Conservation (phyloP, 1,140 invertebrate species). For the Drosophila nebulosa region DNA sequence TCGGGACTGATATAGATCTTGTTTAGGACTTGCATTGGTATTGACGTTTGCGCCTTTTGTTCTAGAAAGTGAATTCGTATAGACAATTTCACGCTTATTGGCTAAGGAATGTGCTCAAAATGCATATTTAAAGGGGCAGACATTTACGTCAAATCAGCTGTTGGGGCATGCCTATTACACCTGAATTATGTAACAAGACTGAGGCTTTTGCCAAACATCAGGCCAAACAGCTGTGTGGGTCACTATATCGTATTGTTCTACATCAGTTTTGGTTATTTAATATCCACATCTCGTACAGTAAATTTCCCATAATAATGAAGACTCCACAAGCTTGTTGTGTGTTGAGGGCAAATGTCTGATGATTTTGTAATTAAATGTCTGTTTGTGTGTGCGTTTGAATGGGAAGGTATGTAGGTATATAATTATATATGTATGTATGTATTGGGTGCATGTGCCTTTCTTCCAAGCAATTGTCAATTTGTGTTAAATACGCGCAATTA, state of each 20-base stretch:
- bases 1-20: too few relatives aligned
- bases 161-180: too few relatives aligned
- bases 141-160: too few relatives aligned
- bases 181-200: neutral
- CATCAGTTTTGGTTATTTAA: neutral
- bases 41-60: too few relatives aligned
- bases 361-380: conserved; percentile 57
- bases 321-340: conserved; percentile 17
- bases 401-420: neutral
- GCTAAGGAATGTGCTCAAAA: too few relatives aligned
- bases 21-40: too few relatives aligned
- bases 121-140: too few relatives aligned
- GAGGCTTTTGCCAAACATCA: neutral
- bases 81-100: too few relatives aligned
- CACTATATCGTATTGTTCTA: neutral
- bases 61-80: too few relatives aligned
- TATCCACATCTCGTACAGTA: conserved; percentile 5
- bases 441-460: neutral
- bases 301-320: conserved; percentile 56
- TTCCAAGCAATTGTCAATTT: conserved; percentile 71
- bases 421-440: conserved; percentile 38
- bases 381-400: neutral
- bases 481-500: conserved; percentile 70
- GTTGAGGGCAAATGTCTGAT: conserved; percentile 28
- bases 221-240: neutral